Conservation (phyloP, 2,797 vertebrate species). For the Acanthurus leucopareius region DNA sequence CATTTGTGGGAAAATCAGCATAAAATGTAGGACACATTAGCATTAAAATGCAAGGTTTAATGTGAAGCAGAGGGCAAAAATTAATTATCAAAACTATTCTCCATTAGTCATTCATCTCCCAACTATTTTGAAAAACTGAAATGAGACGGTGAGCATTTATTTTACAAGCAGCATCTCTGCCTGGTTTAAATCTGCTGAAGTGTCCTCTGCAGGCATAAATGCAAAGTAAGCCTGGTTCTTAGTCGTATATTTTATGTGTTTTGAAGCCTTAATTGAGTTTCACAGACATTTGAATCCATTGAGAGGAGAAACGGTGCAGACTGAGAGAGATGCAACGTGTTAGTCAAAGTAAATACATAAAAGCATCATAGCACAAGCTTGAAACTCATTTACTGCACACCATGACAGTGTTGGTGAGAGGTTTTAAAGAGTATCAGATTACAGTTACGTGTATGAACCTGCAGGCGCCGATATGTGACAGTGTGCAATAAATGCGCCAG, state of each 20-base stretch:
- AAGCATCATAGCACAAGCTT: background rate
- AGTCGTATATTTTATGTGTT: conserved; percentile 9
- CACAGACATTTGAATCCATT: background rate
- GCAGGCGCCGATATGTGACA: conserved; percentile 47
- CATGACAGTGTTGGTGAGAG: conserved; percentile 7
- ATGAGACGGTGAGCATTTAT: too few species aligned
- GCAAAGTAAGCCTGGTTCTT: background rate
- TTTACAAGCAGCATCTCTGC: too few species aligned
- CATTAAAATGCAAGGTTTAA: too few species aligned
- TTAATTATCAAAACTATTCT: too few species aligned
- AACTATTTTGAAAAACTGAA: too few species aligned
- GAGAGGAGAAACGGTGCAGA: background rate
- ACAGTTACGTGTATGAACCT: conserved; percentile 42
- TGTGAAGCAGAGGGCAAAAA: too few species aligned
- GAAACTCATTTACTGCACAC: conserved; percentile 32
- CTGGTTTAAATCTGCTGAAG: too few species aligned
- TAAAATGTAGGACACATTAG: too few species aligned
- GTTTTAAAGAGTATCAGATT: conserved; percentile 39
- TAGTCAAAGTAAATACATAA: conserved; percentile 8
- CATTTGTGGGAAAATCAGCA: too few species aligned
- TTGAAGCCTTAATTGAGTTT: conserved; percentile 17
- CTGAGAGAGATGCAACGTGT: background rate
- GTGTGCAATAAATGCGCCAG: conserved; percentile 50
- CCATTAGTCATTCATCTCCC: too few species aligned
- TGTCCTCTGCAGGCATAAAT: too few species aligned